These are phyloP conservation scores for Drosophila pseudoananassae DNA, from an alignment of 1,140 invertebrate species.

Conservation along the genomic window DNA sequence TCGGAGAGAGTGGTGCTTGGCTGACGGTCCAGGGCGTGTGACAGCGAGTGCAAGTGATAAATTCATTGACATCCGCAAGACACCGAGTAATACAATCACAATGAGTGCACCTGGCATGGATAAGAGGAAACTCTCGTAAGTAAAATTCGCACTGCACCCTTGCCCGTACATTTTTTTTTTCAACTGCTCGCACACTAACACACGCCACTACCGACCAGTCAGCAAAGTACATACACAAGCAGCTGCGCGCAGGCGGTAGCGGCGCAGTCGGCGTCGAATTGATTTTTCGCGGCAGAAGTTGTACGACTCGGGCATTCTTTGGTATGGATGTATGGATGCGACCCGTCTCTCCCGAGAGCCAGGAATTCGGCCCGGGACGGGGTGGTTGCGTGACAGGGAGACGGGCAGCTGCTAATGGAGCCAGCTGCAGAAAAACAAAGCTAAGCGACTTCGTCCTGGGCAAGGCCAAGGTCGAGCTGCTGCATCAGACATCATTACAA, in stretches of 20 bases:
- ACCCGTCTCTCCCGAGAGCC: slow-evolving; percentile 16
- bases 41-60: slow-evolving; percentile 53
- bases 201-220: slow-evolving; percentile 22
- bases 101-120: slow-evolving; percentile 85
- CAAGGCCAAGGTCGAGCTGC: slow-evolving; percentile 49
- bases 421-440: slow-evolving; percentile 7
- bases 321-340: slow-evolving; percentile 5
- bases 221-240: slow-evolving; percentile 46
- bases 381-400: slow-evolving; percentile 5
- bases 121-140: slow-evolving; percentile 86
- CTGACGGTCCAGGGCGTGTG: slow-evolving; percentile 38
- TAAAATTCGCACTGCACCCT: slow-evolving; percentile 48
- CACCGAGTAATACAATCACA: slow-evolving; percentile 42
- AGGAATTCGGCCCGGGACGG: slow-evolving; percentile 12
- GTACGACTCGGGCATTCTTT: slow-evolving; percentile 37
- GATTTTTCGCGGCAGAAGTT: slow-evolving; percentile 71
- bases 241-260: slow-evolving; percentile 66
- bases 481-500: slow-evolving; percentile 11
- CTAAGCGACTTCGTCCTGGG: slow-evolving; percentile 24
- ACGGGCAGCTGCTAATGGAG: slow-evolving; percentile 1
- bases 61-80: slow-evolving; percentile 43
- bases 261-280: slow-evolving; percentile 69
- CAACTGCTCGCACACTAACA: slow-evolving; percentile 51
- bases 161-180: slow-evolving; percentile 31
- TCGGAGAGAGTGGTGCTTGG: slow-evolving; percentile 33